These are phyloP conservation scores for Solenodon paradoxus DNA, from an alignment of 2,113 vertebrate genomes.

Conservation along the genomic window DNA sequence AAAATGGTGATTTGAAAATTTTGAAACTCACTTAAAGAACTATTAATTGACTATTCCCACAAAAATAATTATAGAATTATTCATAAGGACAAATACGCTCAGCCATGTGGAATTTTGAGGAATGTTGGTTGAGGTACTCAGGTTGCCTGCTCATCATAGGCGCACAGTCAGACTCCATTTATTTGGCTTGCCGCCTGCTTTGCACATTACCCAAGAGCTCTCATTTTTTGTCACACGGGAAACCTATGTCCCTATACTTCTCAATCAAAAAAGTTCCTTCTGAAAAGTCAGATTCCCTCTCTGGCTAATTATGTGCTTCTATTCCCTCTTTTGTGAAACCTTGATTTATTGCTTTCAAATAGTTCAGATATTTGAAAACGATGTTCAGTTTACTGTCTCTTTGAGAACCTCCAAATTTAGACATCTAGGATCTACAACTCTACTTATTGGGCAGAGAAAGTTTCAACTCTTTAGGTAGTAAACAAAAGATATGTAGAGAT, in stretches of 20 bases:
- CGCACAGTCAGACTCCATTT: neutral
- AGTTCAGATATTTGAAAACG: neutral
- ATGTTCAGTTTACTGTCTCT: neutral
- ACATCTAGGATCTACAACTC: neutral
- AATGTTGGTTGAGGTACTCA: accelerated
- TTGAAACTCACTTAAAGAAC: neutral
- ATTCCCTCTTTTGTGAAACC: neutral
- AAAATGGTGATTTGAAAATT: conserved; percentile 31
- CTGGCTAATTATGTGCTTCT: neutral
- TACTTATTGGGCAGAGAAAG: neutral
- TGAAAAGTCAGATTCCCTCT: neutral
- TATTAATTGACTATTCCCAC: neutral
- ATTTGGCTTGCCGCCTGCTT: accelerated
- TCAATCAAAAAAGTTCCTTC: neutral
- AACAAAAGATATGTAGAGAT: neutral
- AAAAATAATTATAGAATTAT: conserved; percentile 1
- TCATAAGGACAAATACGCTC: neutral
- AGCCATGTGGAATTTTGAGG: neutral
- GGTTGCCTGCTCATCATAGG: too few relatives aligned
- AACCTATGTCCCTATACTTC: neutral
- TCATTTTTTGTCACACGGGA: neutral
- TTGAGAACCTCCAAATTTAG: neutral
- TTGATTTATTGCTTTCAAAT: neutral
- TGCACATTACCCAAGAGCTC: neutral
- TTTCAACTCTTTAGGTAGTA: neutral